A percentile compares a stretch with the other conserved stretches of the same genome.
phyloP scores from a whole-genome alignment of 2,113 vertebrate species.

The Planiliza haematocheilus region DNA sequence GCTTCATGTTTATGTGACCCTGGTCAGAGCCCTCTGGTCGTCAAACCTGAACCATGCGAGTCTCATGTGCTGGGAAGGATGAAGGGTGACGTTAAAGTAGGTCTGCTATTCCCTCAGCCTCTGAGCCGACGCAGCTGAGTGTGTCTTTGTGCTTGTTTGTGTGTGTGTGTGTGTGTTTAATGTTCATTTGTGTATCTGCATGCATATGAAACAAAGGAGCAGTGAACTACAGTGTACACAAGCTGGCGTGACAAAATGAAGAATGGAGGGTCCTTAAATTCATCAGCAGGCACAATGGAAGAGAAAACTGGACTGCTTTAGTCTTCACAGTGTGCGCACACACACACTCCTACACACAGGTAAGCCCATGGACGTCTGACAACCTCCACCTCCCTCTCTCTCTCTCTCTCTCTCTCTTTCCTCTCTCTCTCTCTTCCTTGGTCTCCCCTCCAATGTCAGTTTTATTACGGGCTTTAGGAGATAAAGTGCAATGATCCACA shows the following conservation, averaged over 20 bases:
- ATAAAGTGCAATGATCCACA: conserved; percentile 86
- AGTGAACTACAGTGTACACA: conserved; percentile 47
- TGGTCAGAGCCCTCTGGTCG: conserved; percentile 8
- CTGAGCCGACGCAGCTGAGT: conserved; percentile 33
- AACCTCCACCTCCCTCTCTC: conserved; percentile 31
- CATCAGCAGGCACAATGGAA: conserved; percentile 59
- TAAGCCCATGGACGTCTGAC: conserved; percentile 36
- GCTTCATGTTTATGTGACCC: neutral
- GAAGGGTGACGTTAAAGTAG: conserved; percentile 66
- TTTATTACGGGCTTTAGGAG: conserved; percentile 88
- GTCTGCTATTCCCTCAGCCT: conserved; percentile 62
- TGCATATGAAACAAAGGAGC: conserved; percentile 45
- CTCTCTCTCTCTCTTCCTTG: conserved; percentile 61
- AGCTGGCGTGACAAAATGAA: conserved; percentile 75
- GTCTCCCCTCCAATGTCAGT: conserved; percentile 84
- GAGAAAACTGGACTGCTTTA: conserved; percentile 51
- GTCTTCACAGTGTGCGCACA: conserved; percentile 17
- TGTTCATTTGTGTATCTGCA: conserved; percentile 42
- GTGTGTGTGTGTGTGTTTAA: conserved; percentile 14
- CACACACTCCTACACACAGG: conserved; percentile 36
- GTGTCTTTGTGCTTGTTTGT: conserved; percentile 20
- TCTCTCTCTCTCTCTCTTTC: conserved; percentile 3
- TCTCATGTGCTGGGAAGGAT: conserved; percentile 28
- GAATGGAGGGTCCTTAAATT: conserved; percentile 68
- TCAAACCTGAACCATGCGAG: conserved; percentile 14